phyloP scores from a whole-genome alignment of 2,888 invertebrate genomes.

The Falcaria lacertinaria region DNA sequence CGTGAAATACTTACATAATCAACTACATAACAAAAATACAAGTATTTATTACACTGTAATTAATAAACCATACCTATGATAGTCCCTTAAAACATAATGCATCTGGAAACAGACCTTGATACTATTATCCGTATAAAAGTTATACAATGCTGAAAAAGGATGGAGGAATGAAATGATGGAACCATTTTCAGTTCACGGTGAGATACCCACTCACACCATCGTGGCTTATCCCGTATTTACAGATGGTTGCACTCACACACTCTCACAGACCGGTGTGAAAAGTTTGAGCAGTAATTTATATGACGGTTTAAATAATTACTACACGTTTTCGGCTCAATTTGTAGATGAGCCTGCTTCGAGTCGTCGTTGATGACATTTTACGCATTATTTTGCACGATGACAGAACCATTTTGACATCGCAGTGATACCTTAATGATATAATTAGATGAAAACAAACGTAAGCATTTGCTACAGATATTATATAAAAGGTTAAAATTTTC shows the following conservation, averaged over 20 bases:
- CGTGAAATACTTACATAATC: too few species aligned
- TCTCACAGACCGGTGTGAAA: conserved; percentile 54
- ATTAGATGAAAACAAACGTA: neutral
- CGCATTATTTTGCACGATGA: conserved; percentile 37
- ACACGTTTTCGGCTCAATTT: conserved; percentile 78
- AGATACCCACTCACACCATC: conserved; percentile 46
- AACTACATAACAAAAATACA: too few species aligned
- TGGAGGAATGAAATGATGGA: conserved; percentile 71
- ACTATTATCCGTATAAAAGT: conserved; percentile 48
- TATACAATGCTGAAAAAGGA: conserved; percentile 73
- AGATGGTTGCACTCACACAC: conserved; percentile 44
- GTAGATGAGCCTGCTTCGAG: conserved; percentile 66
- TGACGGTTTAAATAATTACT: conserved; percentile 80
- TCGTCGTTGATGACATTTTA: conserved; percentile 60
- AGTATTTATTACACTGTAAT: too few species aligned
- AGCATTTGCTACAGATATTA: neutral
- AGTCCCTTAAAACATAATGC: neutral
- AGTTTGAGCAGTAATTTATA: conserved; percentile 79
- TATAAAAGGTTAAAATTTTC: too few species aligned
- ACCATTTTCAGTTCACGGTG: conserved; percentile 72
- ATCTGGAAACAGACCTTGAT: conserved; percentile 15
- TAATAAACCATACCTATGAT: neutral
- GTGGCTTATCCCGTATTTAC: conserved; percentile 25
- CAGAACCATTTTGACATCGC: neutral
- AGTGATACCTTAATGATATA: neutral